Evolutionary conservation across 2,797 vertebrate species (phyloP).

Genomic region (Perodicticus potto): DNA sequence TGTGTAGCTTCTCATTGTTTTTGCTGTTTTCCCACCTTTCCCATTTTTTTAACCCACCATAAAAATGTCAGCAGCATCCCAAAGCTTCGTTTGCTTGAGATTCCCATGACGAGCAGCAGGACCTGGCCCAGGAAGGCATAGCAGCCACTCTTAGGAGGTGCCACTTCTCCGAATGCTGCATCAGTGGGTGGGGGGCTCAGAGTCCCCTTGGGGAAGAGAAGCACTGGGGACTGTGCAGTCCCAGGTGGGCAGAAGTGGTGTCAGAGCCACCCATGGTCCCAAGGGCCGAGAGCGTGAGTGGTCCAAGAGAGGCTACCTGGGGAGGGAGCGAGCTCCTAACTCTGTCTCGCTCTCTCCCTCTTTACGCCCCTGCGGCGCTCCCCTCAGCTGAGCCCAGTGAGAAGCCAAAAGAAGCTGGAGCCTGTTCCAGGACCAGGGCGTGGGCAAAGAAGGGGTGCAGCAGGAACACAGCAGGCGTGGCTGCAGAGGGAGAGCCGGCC

Average conservation of each 20-base stretch:
- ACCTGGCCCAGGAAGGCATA: fast-evolving
- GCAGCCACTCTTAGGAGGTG: too few species aligned
- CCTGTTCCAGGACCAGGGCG: fast-evolving
- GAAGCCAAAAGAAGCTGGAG: neutral
- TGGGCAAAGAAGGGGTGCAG: neutral
- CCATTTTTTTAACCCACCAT: fast-evolving
- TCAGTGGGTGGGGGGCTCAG: neutral
- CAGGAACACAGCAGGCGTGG: neutral
- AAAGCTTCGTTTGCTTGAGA: too few species aligned
- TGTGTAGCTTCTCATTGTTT: fast-evolving
- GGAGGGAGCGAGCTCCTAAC: too few species aligned
- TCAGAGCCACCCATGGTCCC: too few species aligned
- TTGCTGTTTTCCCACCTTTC: fast-evolving
- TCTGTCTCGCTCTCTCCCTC: neutral
- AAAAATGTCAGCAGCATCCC: fast-evolving
- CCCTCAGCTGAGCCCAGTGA: neutral
- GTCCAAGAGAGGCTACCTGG: fast-evolving
- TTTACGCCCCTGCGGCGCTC: fast-evolving
- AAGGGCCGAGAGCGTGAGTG: neutral
- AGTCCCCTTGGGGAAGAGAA: fast-evolving
- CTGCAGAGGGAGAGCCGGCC: too few species aligned
- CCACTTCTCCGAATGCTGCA: fast-evolving
- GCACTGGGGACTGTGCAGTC: neutral
- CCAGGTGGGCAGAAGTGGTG: neutral
- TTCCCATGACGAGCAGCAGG: fast-evolving